Percentiles rank a stretch among this genome's conserved stretches.
Evolutionary conservation across 2,888 invertebrate genomes (phyloP).

Genomic region (Harpagoxenus sublaevis): DNA sequence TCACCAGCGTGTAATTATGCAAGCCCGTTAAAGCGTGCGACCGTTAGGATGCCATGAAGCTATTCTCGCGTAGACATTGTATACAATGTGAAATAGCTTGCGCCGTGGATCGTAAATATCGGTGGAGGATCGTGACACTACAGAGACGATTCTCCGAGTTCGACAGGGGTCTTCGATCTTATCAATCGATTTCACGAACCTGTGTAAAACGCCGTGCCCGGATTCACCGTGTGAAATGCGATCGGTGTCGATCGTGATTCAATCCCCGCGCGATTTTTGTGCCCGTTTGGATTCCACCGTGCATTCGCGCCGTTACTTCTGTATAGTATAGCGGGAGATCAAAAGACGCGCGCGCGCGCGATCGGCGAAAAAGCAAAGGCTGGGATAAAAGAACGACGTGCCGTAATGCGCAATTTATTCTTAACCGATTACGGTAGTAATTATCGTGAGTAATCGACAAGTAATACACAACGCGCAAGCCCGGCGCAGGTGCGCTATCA

Average conservation of each 20-base stretch:
- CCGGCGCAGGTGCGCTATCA: conserved; percentile 57
- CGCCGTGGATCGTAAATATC: conserved; percentile 45
- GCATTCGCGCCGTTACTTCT: conserved; percentile 27
- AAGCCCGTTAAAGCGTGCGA: conserved; percentile 3
- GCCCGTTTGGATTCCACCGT: conserved; percentile 34
- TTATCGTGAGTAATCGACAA: conserved; percentile 68
- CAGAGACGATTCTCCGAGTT: conserved; percentile 60
- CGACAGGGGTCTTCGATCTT: conserved; percentile 59
- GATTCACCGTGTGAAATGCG: conserved; percentile 62
- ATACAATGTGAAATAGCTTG: conserved; percentile 17
- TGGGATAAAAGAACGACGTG: conserved; percentile 21
- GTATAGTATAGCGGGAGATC: conserved; percentile 11
- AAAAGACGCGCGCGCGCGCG: conserved; percentile 14
- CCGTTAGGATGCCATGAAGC: conserved; percentile 16
- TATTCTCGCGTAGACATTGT: not conserved
- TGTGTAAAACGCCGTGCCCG: conserved; percentile 25
- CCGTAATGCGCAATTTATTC: conserved; percentile 51
- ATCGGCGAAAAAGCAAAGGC: conserved; percentile 13
- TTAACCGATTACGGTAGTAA: conserved; percentile 65
- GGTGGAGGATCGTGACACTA: conserved; percentile 16
- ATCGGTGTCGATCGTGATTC: conserved; percentile 69
- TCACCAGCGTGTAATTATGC: conserved; percentile 6
- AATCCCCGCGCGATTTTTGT: conserved; percentile 46
- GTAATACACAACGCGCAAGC: conserved; percentile 22
- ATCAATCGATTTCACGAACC: conserved; percentile 52